These are phyloP conservation scores for Polyploca ridens DNA, from an alignment of 2,888 invertebrate genomes.

Conservation along the genomic window DNA sequence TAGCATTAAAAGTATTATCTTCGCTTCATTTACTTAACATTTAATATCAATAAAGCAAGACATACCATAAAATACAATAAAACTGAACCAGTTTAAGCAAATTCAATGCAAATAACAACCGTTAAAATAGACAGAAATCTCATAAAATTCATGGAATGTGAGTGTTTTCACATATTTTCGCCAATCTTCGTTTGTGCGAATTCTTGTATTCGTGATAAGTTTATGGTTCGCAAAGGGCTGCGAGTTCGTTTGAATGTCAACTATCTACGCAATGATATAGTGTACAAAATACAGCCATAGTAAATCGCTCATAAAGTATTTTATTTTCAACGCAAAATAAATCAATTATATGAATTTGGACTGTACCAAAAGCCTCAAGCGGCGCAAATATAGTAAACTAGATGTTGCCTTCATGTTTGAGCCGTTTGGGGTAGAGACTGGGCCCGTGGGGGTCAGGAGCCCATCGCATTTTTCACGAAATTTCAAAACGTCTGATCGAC, in stretches of 20 bases:
- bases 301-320: background rate
- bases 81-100: background rate
- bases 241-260: constrained; percentile 2
- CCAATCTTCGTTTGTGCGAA: background rate
- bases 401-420: no score
- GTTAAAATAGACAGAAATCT: background rate
- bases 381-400: no score
- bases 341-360: no score
- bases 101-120: background rate
- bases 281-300: background rate
- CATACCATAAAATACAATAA: background rate
- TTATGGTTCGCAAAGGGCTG: background rate
- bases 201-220: background rate
- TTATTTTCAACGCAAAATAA: no score
- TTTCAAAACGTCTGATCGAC: no score
- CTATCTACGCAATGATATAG: background rate
- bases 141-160: background rate
- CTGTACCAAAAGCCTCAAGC: no score
- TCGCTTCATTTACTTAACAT: no score
- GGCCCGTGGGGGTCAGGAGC: no score
- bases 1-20: no score
- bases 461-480: no score
- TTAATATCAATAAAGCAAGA: background rate
- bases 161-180: background rate
- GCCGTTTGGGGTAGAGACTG: no score